These are phyloP conservation scores for Gastracanthus pulcherrimus DNA, from an alignment of 2,888 invertebrate species.

Conservation along the genomic window DNA sequence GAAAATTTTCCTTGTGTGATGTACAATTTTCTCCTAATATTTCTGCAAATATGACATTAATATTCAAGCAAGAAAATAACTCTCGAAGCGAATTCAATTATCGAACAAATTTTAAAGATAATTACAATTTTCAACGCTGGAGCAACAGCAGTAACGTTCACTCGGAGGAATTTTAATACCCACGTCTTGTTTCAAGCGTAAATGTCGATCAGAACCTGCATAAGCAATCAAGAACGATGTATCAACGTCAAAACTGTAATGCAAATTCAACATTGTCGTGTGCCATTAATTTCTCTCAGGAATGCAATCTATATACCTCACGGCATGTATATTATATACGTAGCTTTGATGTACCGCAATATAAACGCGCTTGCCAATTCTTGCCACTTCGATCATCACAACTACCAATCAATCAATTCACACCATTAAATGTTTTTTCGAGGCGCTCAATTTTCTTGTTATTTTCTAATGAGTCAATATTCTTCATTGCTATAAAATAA, in stretches of 20 bases:
- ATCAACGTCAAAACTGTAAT: constrained; percentile 16
- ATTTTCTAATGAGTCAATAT: not conserved
- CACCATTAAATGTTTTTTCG: not conserved
- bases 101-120: not conserved
- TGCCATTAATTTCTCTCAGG: no score
- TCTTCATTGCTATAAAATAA: no score
- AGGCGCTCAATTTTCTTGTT: not conserved
- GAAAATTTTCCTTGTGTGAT: not conserved
- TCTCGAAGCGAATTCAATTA: not conserved
- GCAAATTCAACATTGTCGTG: no score
- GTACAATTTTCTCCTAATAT: not conserved
- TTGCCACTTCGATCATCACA: not conserved
- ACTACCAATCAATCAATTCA: not conserved
- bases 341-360: no score
- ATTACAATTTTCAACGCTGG: not conserved
- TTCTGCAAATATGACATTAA: not conserved
- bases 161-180: no score
- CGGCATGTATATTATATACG: not conserved
- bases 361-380: not conserved
- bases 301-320: no score
- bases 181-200: no score
- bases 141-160: no score
- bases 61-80: not conserved
- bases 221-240: constrained; percentile 7
- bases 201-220: not conserved